Base-by-base conservation (phyloP, 2,113 vertebrate species). In the Smithornis capensis region DNA sequence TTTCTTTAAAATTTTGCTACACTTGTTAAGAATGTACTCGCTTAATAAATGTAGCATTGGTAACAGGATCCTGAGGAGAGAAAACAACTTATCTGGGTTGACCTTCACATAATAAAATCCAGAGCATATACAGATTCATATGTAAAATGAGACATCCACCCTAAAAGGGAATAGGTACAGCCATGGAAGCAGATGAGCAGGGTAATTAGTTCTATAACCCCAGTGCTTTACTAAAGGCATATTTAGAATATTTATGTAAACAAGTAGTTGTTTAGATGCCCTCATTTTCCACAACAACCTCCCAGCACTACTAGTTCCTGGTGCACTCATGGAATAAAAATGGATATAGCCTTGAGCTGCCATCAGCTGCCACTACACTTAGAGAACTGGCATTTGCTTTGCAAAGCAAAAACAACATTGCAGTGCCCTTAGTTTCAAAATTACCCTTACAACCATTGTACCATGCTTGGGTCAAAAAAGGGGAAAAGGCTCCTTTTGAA, bases 261-360 rank as follows among this genome's bases (percentile, higher is more conserved):
- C 33, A 86, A 83, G 33, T 42, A 77, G 42, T 71, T 93, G 65
- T 87, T 95, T 83, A 75, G 63, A 86, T 92, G 38, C 6, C 55
- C 33, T 63, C 29, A 67, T 83, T 89, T 91, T 60, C 71, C 60
- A 86, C 63, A 55, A 15, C 2, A 3, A 56, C 59, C 68, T 90
- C 67, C 59, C 64, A 95, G 87, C 78, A 28, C 35, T 63, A 42
- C 67, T 85, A 40, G 71, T 38, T 84, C 80, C 89, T 76, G 73
- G 80, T 89, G 42, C 74, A 64, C 15, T 14, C 60, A 10, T 63
- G 68, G 56, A 83, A 93, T 95, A 90, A 90, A 90, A 94, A 90
- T 47, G 76, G 93, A 90, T 85, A 75, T 81, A 93, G 90, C 93
- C 83, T 88, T 92, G 71, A 93, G 93, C 87, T 94, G 95, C 85